phyloP scores from a whole-genome alignment of 1,140 invertebrate species.

The Eriosoma lanigerum region DNA sequence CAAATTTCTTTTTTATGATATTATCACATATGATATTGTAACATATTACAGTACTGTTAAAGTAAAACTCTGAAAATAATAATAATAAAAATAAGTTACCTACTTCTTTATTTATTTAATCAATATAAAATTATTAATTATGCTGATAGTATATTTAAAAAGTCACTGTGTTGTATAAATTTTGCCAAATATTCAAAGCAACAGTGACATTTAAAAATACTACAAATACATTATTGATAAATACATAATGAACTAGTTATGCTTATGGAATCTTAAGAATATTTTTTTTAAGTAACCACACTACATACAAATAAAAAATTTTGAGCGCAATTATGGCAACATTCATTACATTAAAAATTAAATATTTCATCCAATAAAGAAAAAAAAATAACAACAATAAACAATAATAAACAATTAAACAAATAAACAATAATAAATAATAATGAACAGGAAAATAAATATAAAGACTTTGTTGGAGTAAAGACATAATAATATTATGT shows the following conservation, averaged over 20 bases:
- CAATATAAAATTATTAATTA: constrained; percentile 23
- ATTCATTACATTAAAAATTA: background rate
- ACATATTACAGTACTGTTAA: background rate
- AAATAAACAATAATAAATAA: background rate
- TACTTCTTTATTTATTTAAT: background rate
- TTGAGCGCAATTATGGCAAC: constrained; percentile 42
- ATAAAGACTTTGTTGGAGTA: constrained; percentile 6
- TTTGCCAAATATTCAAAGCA: background rate
- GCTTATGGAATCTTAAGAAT: background rate
- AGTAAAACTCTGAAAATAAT: background rate
- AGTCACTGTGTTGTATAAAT: background rate
- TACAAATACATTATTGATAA: background rate
- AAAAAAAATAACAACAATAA: too few relatives aligned
- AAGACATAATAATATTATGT: background rate
- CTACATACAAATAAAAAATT: constrained; percentile 14
- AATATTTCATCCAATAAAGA: background rate
- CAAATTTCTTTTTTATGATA: background rate
- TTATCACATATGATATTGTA: background rate
- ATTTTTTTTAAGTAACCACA: background rate
- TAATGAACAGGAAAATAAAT: constrained; percentile 12
- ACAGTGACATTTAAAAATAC: constrained; percentile 5
- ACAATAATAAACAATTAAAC: background rate
- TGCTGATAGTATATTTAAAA: background rate
- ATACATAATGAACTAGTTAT: background rate
- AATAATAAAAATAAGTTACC: background rate